Evolutionary conservation across 2,888 invertebrate species (phyloP).

Genomic region (Belgica antarctica): DNA sequence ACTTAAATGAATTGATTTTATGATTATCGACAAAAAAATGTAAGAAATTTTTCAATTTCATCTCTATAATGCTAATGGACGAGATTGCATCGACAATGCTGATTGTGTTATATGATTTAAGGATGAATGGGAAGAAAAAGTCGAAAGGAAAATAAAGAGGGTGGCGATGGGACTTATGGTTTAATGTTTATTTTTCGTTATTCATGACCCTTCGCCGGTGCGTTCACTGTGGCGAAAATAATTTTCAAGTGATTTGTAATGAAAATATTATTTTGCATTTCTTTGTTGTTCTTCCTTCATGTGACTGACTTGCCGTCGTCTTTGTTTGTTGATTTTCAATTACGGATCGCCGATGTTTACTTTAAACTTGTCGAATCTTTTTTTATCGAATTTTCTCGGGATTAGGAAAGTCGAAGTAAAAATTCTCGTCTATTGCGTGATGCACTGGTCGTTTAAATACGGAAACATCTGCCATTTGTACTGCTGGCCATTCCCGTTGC

Average conservation of each 20-base stretch:
- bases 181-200: conserved; percentile 6
- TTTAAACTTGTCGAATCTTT: conserved; percentile 7
- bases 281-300: conserved; percentile 14
- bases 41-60: not conserved
- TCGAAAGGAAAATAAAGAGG: conserved; percentile 15
- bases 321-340: conserved; percentile 37
- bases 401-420: too few relatives aligned
- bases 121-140: not conserved
- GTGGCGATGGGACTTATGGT: conserved; percentile 4
- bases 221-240: not conserved
- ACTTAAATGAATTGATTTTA: conserved; percentile 20
- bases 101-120: conserved; percentile 3
- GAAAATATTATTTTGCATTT: conserved; percentile 34
- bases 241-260: conserved; percentile 35
- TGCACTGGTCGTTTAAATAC: not conserved
- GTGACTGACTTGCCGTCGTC: too few relatives aligned
- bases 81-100: conserved; percentile 4
- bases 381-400: not conserved
- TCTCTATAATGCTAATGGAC: not conserved
- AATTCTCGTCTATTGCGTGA: not conserved
- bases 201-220: not conserved
- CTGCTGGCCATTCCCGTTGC: too few relatives aligned
- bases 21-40: conserved; percentile 18
- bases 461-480: conserved; percentile 9
- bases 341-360: conserved; percentile 20